Base-by-base conservation (phyloP, 2,888 invertebrate genomes). In the Cantharis rufa region DNA sequence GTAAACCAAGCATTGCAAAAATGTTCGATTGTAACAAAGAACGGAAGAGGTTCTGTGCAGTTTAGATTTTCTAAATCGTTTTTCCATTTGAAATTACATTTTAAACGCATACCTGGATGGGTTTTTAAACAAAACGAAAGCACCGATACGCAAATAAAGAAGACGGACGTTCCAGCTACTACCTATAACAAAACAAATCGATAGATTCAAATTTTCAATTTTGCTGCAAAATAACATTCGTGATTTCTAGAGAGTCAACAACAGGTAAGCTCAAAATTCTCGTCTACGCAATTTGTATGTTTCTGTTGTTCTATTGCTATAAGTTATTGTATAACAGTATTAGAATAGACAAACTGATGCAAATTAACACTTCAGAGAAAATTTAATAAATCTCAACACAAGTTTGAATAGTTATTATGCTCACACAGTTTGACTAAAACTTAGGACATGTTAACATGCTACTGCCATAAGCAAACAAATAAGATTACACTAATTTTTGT, bases 1-100 rank as follows among this genome's bases (percentile, higher is more conserved):
- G 97, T 96, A 89, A 98, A 98, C 98, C 98, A 98, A 48, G 96
- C 94, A 86, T 98, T 98, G 90, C 98, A 98, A 73, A 96, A 92
- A 84, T 96, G 93, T 86, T 98, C 98, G 78, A 98, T 94, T 85
- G 95, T 97, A 89, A 96, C 95, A 90, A 98, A 98, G 62, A 95
- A 94, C 62, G 91, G 86, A 80, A 87, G 84, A 1, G 87, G 88
- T 78, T 86, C 87, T 0, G 86, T 86, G 80, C 87, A 87, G 75
- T 86, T 83, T 15, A 76, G 18, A n/a, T 76, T 76, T 28, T 82
- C 82, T n/a, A 83, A 82, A 62, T 80, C 78, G 74, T 81, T 82
- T 70, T 71, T 80, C 70, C 74, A 76, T 70, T 84, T 69, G 71
- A 81, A 75, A 15, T 74, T 75, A 62, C 81, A 81, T 69, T 79